A percentile compares a stretch with the other conserved stretches of the same genome.
phyloP scores from a whole-genome alignment of 2,888 invertebrate genomes.

The Hirtodrosophila cameraria region DNA sequence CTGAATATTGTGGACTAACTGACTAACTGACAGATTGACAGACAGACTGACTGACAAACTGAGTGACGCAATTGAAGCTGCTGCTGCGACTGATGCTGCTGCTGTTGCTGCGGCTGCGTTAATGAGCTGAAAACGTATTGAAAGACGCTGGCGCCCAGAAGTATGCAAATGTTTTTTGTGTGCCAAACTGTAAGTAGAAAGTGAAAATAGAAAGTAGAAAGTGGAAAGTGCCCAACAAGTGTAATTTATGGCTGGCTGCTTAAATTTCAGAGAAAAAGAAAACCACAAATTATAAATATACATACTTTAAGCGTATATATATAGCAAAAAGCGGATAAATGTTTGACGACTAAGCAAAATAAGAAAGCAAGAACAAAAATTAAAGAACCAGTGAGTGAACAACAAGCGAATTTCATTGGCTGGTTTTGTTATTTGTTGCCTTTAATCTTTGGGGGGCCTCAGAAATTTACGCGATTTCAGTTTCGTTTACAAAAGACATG shows the following conservation, averaged over 20 bases:
- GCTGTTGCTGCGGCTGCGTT: constrained; percentile 46
- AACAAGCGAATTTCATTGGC: constrained; percentile 32
- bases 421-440: constrained; percentile 59
- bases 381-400: constrained; percentile 34
- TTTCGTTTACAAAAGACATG: constrained; percentile 49
- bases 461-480: constrained; percentile 72
- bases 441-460: constrained; percentile 66
- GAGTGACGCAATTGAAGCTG: constrained; percentile 58
- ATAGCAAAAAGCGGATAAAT: constrained; percentile 43
- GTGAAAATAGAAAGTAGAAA: constrained; percentile 25
- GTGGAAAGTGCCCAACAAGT: constrained; percentile 61
- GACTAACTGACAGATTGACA: constrained; percentile 3
- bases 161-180: constrained; percentile 70
- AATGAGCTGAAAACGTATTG: constrained; percentile 73
- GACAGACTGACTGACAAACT: constrained; percentile 6
- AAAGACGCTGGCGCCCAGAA: constrained; percentile 42
- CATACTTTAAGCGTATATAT: constrained; percentile 5
- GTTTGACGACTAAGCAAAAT: constrained; percentile 59
- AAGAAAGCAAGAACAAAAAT: constrained; percentile 14
- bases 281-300: constrained; percentile 57
- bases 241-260: constrained; percentile 67
- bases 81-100: constrained; percentile 59
- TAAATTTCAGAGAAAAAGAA: constrained; percentile 59
- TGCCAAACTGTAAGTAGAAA: constrained; percentile 20
- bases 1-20: constrained; percentile 14